A percentile compares a stretch with the other conserved stretches of the same genome.
Evolutionary conservation across 2,797 vertebrate species (phyloP).

Genomic region (Adrianichthys oophorus): DNA sequence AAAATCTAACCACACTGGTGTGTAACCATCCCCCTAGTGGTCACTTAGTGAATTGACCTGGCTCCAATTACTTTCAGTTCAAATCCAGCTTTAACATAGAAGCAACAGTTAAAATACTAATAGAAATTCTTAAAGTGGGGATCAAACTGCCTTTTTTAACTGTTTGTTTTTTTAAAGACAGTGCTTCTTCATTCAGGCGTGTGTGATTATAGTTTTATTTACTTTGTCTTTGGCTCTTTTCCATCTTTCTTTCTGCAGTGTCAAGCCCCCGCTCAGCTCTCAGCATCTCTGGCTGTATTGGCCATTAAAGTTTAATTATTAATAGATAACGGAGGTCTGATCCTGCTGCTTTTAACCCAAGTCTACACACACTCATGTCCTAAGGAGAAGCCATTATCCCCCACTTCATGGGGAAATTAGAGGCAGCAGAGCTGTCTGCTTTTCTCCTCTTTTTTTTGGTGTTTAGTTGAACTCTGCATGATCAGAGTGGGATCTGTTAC

Average conservation of each 20-base stretch:
- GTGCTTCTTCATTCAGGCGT: neutral
- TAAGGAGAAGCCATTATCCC: conserved; percentile 2
- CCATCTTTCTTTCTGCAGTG: conserved; percentile 7
- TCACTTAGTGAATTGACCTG: no score
- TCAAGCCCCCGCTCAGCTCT: conserved; percentile 22
- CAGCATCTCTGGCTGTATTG: conserved; percentile 28
- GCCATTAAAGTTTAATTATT: conserved; percentile 67
- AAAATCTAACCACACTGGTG: no score
- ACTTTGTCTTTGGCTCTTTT: neutral
- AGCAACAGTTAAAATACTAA: no score
- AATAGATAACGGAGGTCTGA: conserved; percentile 46
- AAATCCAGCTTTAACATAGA: no score
- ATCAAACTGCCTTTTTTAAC: neutral
- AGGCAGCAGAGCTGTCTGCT: no score
- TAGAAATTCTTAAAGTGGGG: no score
- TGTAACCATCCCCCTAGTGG: no score
- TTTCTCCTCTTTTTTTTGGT: neutral
- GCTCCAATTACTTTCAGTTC: no score
- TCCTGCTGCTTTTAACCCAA: conserved; percentile 33
- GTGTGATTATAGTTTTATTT: neutral
- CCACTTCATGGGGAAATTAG: no score
- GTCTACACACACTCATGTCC: neutral
- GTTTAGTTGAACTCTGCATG: neutral
- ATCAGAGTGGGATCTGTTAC: no score
- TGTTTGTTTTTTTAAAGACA: neutral